phyloP scores from a whole-genome alignment of 2,797 vertebrate species.

The Nyctibius grandis region DNA sequence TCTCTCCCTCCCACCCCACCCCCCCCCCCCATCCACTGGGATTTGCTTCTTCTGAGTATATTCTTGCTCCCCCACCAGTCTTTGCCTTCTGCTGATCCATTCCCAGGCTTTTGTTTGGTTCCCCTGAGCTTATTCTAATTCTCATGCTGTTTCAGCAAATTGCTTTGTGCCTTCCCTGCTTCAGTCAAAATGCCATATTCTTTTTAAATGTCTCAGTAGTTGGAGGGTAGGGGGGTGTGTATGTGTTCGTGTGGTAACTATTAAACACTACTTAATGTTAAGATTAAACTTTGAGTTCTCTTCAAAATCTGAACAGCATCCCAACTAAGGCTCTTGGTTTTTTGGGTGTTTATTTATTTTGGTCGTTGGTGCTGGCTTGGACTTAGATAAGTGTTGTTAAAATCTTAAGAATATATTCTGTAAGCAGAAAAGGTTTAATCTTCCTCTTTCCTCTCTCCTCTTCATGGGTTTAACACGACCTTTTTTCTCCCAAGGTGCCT shows the following conservation, averaged over 20 bases:
- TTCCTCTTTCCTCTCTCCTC: not conserved
- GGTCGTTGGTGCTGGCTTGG: not conserved
- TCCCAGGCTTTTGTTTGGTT: constrained; percentile 66
- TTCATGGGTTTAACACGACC: not conserved
- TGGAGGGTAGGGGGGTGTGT: not conserved
- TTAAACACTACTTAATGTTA: not conserved
- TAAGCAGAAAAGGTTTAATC: not conserved
- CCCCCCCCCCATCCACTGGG: constrained; percentile 40
- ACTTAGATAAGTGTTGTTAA: not conserved
- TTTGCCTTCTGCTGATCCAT: constrained; percentile 72
- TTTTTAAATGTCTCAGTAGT: constrained; percentile 35
- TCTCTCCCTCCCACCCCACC: not conserved
- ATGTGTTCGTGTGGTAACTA: constrained; percentile 36
- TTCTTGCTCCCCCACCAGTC: constrained; percentile 67
- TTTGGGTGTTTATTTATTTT: constrained; percentile 19
- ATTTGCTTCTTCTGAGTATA: constrained; percentile 72
- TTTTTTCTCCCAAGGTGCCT: constrained; percentile 82
- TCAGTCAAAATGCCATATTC: constrained; percentile 49
- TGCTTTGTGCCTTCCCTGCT: constrained; percentile 68
- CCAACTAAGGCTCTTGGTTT: not conserved
- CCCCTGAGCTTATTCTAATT: constrained; percentile 71
- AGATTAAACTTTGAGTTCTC: not conserved
- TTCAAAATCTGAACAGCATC: constrained; percentile 9
- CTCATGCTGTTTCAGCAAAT: constrained; percentile 68
- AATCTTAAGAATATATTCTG: not conserved